Evolutionary conservation across 2,113 vertebrate species (phyloP), one percentile per base, ranked within the genome.

Genomic region (Mormyrus iriodes): DNA sequence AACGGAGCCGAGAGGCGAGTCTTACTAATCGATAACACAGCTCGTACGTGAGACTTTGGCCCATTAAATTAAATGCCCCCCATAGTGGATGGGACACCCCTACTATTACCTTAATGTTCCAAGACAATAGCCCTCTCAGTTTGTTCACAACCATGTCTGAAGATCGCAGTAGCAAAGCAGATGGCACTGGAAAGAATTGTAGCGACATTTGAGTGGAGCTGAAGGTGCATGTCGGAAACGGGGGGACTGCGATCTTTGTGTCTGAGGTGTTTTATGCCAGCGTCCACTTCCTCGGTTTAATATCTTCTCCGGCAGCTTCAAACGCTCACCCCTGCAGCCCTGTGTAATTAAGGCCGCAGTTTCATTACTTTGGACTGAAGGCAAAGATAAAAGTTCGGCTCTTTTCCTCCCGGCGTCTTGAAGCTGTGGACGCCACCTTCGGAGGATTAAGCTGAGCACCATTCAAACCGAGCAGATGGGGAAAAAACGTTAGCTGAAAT

Each of bases 271-370:
- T 94, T 95, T 93, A 94, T 91, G 94, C 93, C 91, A 89, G 88
- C 88, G 92, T 85, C 94, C 89, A 94, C 94, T 96, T 96, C 95
- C 95, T 94, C 89, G 65, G 91, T 93, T 94, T 94, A 94, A 94
- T 95, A 95, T 95, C 92, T 92, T 83, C 88, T 73, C 87, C 93
- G 27, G 21, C 35, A 39, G 87, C 91, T 93, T 94, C 93, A 93
- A 91, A 93, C 92, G 90, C 92, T 88, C 88, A 93, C 95, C 95
- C 93, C 94, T 91, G 94, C 90, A 76, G 95, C 85, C 85, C 8
- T 89, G 90, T 91, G 95, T 94, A 96, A 96, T 96, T 95, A 96
- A 95, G 94, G 93, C 94, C 93, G 95, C 93, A 90, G 91, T 92
- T 89, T 91, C 92, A 91, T 94, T 85, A 85, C 88, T 95, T 95